phyloP scores from a whole-genome alignment of 2,797 vertebrate genomes.

The Protosalanx chinensis region DNA sequence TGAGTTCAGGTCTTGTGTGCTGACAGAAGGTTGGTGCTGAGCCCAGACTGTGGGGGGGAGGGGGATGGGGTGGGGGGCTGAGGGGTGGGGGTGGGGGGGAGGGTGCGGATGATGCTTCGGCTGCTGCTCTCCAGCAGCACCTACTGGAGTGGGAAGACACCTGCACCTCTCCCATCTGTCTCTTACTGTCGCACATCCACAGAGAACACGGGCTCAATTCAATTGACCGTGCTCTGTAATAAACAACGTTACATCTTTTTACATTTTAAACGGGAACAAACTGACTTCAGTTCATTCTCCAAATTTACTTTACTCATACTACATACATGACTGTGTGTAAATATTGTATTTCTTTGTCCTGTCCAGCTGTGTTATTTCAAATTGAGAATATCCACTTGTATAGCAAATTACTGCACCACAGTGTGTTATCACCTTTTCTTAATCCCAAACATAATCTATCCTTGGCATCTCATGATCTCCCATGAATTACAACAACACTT shows the following conservation, averaged over 20 bases:
- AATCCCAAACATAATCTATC: slow-evolving; percentile 27
- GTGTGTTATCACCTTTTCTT: slow-evolving; percentile 4
- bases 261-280: not conserved
- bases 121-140: slow-evolving; percentile 66
- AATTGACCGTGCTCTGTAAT: not conserved
- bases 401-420: not conserved
- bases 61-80: too few species aligned
- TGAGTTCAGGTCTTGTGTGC: slow-evolving; percentile 57
- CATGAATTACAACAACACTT: slow-evolving; percentile 41
- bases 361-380: too few species aligned
- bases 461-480: slow-evolving; percentile 18
- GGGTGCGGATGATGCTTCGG: not conserved
- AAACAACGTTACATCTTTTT: not conserved
- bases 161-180: slow-evolving; percentile 14
- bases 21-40: slow-evolving; percentile 68
- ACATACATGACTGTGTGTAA: too few species aligned
- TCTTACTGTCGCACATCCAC: not conserved
- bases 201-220: not conserved
- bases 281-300: not conserved
- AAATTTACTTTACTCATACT: too few species aligned
- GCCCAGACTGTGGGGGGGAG: slow-evolving; percentile 58
- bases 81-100: too few species aligned
- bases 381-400: not conserved
- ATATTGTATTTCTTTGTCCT: too few species aligned
- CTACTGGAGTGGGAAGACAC: slow-evolving; percentile 57